A percentile compares a stretch with the other conserved stretches of the same genome.
phyloP scores from a whole-genome alignment of 1,140 invertebrate species.

The Sitobion miscanthi region DNA sequence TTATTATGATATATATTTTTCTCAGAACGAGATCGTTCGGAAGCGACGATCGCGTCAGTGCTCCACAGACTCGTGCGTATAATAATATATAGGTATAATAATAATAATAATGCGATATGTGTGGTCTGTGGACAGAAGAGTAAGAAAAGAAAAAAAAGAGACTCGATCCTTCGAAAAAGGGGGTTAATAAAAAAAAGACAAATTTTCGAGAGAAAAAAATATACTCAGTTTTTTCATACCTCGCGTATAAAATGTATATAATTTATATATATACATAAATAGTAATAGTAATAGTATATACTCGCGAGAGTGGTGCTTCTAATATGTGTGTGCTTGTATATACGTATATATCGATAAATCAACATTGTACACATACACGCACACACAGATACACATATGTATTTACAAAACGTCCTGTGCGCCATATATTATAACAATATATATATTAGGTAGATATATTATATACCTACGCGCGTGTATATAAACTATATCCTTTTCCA shows the following conservation, averaged over 20 bases:
- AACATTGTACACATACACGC: not conserved
- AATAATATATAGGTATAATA: conserved; percentile 14
- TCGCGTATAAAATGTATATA: not conserved
- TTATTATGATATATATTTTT: not conserved
- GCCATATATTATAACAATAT: no score
- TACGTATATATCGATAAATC: not conserved
- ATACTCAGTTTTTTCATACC: not conserved
- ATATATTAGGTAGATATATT: not conserved
- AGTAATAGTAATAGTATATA: not conserved
- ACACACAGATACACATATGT: not conserved
- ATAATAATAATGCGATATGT: not conserved
- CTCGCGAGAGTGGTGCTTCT: not conserved
- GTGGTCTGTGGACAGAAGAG: not conserved
- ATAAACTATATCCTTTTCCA: not conserved
- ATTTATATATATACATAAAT: no score
- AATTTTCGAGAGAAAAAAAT: not conserved
- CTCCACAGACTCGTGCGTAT: not conserved
- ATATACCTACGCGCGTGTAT: not conserved
- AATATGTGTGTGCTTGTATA: not conserved
- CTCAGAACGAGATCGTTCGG: not conserved
- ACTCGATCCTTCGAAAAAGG: not conserved
- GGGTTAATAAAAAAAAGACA: not conserved
- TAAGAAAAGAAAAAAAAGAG: not conserved
- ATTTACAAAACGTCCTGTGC: not conserved
- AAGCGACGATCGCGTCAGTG: not conserved